These are phyloP conservation scores for Sericinus montela DNA, from an alignment of 2,888 invertebrate species.

Conservation along the genomic window DNA sequence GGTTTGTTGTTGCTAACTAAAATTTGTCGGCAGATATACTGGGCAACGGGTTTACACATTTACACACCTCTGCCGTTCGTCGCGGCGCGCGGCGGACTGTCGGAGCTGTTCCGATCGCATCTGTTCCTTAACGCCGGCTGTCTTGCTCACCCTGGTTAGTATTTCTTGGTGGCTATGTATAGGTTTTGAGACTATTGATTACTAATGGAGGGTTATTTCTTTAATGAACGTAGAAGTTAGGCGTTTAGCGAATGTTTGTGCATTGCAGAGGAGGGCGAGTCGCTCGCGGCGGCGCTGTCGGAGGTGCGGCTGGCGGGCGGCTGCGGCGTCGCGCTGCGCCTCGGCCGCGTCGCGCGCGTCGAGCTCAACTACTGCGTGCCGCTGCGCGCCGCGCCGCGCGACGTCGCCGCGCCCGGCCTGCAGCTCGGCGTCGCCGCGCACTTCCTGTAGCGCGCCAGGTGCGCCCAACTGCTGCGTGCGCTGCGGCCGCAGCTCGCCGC, in stretches of 20 bases:
- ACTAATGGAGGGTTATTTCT: too few relatives aligned
- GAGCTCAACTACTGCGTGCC: constrained; percentile 98
- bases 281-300: constrained; percentile 37
- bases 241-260: too few relatives aligned
- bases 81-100: constrained; percentile 87
- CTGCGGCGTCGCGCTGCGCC: constrained; percentile 88
- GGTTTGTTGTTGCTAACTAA: too few relatives aligned
- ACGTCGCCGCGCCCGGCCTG: constrained; percentile 83
- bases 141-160: constrained; percentile 69
- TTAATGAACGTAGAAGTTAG: too few relatives aligned
- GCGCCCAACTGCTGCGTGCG: constrained; percentile 46
- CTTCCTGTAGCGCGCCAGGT: constrained; percentile 78
- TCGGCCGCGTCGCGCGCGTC: constrained; percentile 90
- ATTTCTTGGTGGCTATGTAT: neutral
- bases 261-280: constrained; percentile 49
- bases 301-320: constrained; percentile 88
- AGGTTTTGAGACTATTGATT: too few relatives aligned
- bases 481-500: too few relatives aligned
- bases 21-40: constrained; percentile 81
- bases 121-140: constrained; percentile 94
- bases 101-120: constrained; percentile 92
- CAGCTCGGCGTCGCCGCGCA: constrained; percentile 92
- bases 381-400: constrained; percentile 80
- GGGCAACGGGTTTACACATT: constrained; percentile 92
- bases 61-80: constrained; percentile 95